Percentiles rank a stretch among this genome's conserved stretches.
These are phyloP conservation scores for Helicorthomorpha holstii DNA, from an alignment of 1,140 invertebrate genomes.

Conservation along the genomic window DNA sequence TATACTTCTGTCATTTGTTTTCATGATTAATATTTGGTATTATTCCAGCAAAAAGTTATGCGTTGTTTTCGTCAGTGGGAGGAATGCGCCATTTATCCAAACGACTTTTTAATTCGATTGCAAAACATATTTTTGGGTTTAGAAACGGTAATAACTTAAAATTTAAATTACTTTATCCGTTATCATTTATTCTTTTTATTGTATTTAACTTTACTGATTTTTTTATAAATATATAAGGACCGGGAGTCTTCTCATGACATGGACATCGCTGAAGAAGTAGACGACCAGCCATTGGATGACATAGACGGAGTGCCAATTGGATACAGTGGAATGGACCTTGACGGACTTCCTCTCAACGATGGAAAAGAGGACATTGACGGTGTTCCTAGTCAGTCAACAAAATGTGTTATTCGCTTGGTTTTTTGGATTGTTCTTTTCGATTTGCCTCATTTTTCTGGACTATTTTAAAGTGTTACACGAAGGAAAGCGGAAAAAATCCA, in stretches of 20 bases:
- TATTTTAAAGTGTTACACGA: background rate
- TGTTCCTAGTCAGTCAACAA: slow-evolving; percentile 39
- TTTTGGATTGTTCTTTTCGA: too few species aligned
- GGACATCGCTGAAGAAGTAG: too few species aligned
- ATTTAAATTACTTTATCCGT: too few species aligned
- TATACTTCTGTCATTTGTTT: slow-evolving; percentile 2
- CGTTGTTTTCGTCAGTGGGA: slow-evolving; percentile 91
- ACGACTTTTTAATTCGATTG: slow-evolving; percentile 74
- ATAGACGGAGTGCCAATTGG: slow-evolving; percentile 43
- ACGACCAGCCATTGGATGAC: slow-evolving; percentile 27
- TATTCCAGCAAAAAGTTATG: slow-evolving; percentile 60
- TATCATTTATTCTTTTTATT: too few species aligned
- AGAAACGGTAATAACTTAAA: too few species aligned
- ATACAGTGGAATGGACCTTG: slow-evolving; percentile 42
- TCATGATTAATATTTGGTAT: slow-evolving; percentile 5
- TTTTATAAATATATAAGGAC: too few species aligned
- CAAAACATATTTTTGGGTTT: slow-evolving; percentile 81
- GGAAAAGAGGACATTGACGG: slow-evolving; percentile 49
- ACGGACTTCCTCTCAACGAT: slow-evolving; percentile 52
- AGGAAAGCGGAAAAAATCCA: too few species aligned
- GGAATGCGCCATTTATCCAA: slow-evolving; percentile 92
- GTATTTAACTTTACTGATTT: too few species aligned
- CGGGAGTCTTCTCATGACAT: too few species aligned
- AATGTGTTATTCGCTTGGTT: too few species aligned
- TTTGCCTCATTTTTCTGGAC: background rate